These are phyloP conservation scores for Morone chrysops DNA, from an alignment of 2,113 vertebrate genomes.

Conservation along the genomic window DNA sequence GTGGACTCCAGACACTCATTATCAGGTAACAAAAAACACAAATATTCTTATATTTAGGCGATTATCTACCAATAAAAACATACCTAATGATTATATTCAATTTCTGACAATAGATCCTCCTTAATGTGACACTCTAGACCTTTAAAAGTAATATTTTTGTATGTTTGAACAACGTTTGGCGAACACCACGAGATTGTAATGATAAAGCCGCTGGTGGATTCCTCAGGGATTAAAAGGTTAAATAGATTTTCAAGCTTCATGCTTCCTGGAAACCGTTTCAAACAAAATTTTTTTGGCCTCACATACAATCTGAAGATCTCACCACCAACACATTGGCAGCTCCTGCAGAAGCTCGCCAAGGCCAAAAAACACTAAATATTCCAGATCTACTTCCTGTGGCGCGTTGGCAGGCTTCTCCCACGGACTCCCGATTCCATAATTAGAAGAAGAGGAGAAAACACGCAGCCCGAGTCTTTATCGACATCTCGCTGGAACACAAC, in stretches of 20 bases:
- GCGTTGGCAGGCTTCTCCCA: slow-evolving; percentile 19
- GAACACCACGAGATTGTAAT: neutral
- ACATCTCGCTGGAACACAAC: slow-evolving; percentile 25
- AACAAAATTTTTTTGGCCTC: slow-evolving; percentile 1
- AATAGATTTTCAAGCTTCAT: slow-evolving; percentile 4
- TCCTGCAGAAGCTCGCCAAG: neutral
- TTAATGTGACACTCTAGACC: too few species aligned
- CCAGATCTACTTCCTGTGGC: slow-evolving; percentile 26
- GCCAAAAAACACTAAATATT: slow-evolving; percentile 24
- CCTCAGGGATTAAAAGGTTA: slow-evolving; percentile 5
- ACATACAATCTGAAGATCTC: slow-evolving; percentile 3
- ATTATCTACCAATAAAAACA: too few species aligned
- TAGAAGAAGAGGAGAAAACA: slow-evolving; percentile 26
- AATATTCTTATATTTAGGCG: too few species aligned
- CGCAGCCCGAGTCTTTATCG: slow-evolving; percentile 18
- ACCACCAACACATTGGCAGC: neutral
- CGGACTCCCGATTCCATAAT: neutral
- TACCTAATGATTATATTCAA: too few species aligned
- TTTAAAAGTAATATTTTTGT: neutral
- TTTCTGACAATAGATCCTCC: too few species aligned
- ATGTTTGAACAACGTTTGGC: neutral
- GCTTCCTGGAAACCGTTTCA: slow-evolving; percentile 31
- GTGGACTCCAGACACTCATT: too few species aligned
- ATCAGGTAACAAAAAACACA: too few species aligned
- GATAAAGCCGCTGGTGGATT: slow-evolving; percentile 2